Evolutionary conservation across 2,113 vertebrate genomes (phyloP).

Genomic region (Fregata magnificens): DNA sequence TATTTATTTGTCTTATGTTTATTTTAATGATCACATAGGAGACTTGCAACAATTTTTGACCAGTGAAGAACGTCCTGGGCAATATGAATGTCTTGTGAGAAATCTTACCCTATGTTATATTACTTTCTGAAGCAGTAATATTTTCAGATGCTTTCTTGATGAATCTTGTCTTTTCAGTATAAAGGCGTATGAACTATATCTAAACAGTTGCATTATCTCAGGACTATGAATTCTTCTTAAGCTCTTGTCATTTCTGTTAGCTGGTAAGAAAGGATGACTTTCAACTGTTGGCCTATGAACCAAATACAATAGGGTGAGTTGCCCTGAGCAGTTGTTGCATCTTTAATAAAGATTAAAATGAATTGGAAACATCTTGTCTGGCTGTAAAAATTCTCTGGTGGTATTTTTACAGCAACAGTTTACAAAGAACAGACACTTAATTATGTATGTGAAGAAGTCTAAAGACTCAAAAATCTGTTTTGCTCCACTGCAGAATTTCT

Average conservation of each 20-base stretch:
- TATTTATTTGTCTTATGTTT: neutral
- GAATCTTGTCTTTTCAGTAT: neutral
- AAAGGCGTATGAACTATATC: neutral
- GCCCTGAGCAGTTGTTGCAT: neutral
- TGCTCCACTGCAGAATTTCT: neutral
- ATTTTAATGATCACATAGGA: neutral
- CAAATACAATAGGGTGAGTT: neutral
- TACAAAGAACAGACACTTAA: neutral
- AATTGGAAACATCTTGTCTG: neutral
- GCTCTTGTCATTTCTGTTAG: neutral
- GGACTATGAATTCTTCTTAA: neutral
- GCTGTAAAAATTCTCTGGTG: neutral
- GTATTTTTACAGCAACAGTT: neutral
- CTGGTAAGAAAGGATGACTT: neutral
- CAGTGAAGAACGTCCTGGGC: neutral
- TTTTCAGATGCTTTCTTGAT: neutral
- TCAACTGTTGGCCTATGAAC: neutral
- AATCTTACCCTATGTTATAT: neutral
- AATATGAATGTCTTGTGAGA: neutral
- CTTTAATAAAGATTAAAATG: neutral
- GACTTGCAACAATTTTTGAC: neutral
- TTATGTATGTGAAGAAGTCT: neutral
- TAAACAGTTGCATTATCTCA: neutral
- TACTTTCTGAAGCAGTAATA: neutral
- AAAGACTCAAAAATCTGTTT: neutral